A percentile compares a stretch with the other conserved stretches of the same genome.
These are phyloP conservation scores for Eupithecia vulgata DNA, from an alignment of 2,888 invertebrate genomes.

Conservation along the genomic window DNA sequence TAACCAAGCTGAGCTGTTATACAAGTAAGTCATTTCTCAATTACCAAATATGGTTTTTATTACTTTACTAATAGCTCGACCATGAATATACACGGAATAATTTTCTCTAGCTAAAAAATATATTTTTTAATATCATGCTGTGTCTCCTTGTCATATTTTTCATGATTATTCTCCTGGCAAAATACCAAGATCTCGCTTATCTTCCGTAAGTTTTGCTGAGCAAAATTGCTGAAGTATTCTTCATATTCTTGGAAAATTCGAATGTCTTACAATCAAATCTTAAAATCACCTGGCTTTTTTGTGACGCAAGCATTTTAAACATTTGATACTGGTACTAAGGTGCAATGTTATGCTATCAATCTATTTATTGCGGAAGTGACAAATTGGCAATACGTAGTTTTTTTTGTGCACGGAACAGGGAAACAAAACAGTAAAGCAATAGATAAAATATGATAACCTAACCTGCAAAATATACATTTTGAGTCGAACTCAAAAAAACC, in stretches of 20 bases:
- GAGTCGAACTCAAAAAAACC: neutral
- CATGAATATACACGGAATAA: conserved; percentile 47
- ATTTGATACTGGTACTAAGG: neutral
- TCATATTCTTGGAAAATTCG: conserved; percentile 15
- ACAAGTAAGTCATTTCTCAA: conserved; percentile 65
- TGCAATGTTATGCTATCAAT: neutral
- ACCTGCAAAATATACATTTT: neutral
- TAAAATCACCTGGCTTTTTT: conserved; percentile 6
- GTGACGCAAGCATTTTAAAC: conserved; percentile 6
- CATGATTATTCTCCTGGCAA: conserved; percentile 79
- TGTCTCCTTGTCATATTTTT: conserved; percentile 74
- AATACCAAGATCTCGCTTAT: conserved; percentile 77
- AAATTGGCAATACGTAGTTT: neutral
- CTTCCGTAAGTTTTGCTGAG: conserved; percentile 72
- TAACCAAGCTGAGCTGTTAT: conserved; percentile 74
- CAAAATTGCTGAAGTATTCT: conserved; percentile 44
- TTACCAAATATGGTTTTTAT: neutral
- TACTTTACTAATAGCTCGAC: conserved; percentile 24
- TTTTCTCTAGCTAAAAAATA: conserved; percentile 64
- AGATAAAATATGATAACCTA: neutral
- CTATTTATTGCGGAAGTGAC: neutral
- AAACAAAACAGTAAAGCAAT: neutral
- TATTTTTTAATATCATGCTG: conserved; percentile 71
- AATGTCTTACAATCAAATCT: conserved; percentile 5
- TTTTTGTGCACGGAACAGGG: conserved; percentile 1